Evolutionary conservation across 1,140 invertebrate species (phyloP).

Genomic region (Leptopilina clavipes): DNA sequence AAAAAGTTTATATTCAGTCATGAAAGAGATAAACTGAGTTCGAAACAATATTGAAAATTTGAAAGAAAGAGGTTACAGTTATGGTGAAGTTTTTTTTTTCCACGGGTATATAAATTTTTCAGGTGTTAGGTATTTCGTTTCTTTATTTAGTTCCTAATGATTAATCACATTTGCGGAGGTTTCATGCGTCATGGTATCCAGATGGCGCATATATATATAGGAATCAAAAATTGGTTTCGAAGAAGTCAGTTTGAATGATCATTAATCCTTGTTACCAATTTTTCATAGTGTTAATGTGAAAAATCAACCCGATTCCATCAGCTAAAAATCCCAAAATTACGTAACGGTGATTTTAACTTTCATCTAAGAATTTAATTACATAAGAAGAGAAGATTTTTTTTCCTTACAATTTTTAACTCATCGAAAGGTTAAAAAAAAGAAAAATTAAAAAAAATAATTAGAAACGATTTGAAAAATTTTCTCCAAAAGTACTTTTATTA

Average conservation of each 20-base stretch:
- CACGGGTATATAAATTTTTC: background rate
- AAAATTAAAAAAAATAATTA: too few relatives aligned
- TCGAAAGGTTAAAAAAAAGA: too few relatives aligned
- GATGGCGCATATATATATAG: slow-evolving; percentile 23
- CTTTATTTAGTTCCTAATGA: slow-evolving; percentile 39
- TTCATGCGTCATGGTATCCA: slow-evolving; percentile 37
- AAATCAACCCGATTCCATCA: slow-evolving; percentile 29
- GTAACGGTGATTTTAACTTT: background rate
- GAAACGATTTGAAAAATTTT: too few relatives aligned
- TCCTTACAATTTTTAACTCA: too few relatives aligned
- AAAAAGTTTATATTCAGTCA: too few relatives aligned
- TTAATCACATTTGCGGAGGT: slow-evolving; percentile 42
- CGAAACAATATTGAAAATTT: too few relatives aligned
- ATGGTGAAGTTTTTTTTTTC: background rate
- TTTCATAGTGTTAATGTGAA: slow-evolving; percentile 40
- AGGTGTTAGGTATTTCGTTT: slow-evolving; percentile 35
- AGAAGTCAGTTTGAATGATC: slow-evolving; percentile 38
- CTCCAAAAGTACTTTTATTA: too few relatives aligned
- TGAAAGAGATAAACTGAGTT: too few relatives aligned
- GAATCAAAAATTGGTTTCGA: slow-evolving; percentile 19
- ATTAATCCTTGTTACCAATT: slow-evolving; percentile 52
- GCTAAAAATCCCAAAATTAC: slow-evolving; percentile 13
- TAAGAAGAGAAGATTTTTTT: too few relatives aligned
- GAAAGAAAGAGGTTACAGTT: background rate
- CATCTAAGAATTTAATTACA: too few relatives aligned